Evolutionary conservation across 1,140 invertebrate species (phyloP).

Genomic region (Dreissena polymorpha): DNA sequence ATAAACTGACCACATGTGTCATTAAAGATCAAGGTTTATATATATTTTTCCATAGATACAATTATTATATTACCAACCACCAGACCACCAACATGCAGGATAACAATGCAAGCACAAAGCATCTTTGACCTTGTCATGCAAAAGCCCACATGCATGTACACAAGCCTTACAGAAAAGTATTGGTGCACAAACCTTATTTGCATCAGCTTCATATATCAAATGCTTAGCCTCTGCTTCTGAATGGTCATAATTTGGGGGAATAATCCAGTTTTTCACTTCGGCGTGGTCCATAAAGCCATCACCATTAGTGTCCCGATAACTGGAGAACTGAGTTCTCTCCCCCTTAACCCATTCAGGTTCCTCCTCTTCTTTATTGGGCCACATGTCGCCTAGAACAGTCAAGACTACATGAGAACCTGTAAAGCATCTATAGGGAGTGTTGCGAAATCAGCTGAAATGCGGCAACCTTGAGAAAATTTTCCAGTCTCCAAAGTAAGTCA

Average conservation of each 20-base stretch:
- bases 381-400: constrained; percentile 72
- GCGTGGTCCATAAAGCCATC: constrained; percentile 94
- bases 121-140: too few species aligned
- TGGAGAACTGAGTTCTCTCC: constrained; percentile 92
- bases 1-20: too few species aligned
- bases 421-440: constrained; percentile 12
- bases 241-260: constrained; percentile 98
- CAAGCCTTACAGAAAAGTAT: constrained; percentile 1
- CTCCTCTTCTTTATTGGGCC: constrained; percentile 81
- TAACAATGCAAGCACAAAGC: too few species aligned
- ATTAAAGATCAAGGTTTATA: too few species aligned
- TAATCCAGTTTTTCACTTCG: constrained; percentile 95
- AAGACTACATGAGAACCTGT: neutral
- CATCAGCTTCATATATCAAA: constrained; percentile 96
- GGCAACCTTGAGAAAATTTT: too few species aligned
- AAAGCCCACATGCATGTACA: too few species aligned
- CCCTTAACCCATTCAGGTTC: constrained; percentile 98
- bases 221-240: constrained; percentile 97
- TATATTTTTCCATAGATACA: too few species aligned
- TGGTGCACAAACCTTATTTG: constrained; percentile 85
- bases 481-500: too few species aligned
- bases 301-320: constrained; percentile 89
- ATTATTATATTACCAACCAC: too few species aligned
- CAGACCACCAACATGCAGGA: too few species aligned
- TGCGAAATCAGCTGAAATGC: too few species aligned